Base-by-base conservation (phyloP, 2,888 invertebrate species). In the Drosophila sordidula region DNA sequence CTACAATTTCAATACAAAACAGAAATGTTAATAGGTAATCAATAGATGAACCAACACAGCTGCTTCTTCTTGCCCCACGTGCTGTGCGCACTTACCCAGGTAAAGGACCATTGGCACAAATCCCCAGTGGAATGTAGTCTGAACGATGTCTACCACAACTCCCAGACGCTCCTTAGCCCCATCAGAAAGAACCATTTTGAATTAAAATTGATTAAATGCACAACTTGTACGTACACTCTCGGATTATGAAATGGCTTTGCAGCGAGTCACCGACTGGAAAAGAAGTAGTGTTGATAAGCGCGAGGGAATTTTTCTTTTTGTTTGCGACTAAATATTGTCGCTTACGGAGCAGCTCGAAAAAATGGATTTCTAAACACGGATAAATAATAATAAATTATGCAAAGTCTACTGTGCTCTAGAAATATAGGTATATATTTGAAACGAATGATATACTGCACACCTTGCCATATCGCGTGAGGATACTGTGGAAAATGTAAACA, bases 61-160 rank as follows among this genome's bases (percentile, higher is more conserved):
- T 63, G 18, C 67, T 57, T 65, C 61, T 62, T 65, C n/a, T 34
- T 39, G 1, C 42, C 45, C 46, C 87, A 85, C 83, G 86, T 56
- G 76, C 32, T 22, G 9, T 3, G 2, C 1, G 2, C 5, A 44
- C 92, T 92, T 92, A 95, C 95, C 95, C 91, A 95, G 91, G 91
- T 95, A 95, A 14, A 95, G 89, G 26, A 95, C 94, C 39, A 94
- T 93, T 0, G 95, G 95, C 65, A 95, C 94, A 75, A 95, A 95
- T 44, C 95, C 95, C 93, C 94, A 95, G 81, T 95, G 95, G 76
- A 95, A 95, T 58, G 94, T 92, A 1, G 94, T 94, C 91, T 95
- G 95, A 9, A 93, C 93, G 0, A 94, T 73, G 45, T 93, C 93
- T 46, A 95, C 91, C 6, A 95, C 94, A 29, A 94, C 91, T 36